These are phyloP conservation scores for Sigmodon hispidus DNA, from an alignment of 2,113 vertebrate species.

Conservation along the genomic window DNA sequence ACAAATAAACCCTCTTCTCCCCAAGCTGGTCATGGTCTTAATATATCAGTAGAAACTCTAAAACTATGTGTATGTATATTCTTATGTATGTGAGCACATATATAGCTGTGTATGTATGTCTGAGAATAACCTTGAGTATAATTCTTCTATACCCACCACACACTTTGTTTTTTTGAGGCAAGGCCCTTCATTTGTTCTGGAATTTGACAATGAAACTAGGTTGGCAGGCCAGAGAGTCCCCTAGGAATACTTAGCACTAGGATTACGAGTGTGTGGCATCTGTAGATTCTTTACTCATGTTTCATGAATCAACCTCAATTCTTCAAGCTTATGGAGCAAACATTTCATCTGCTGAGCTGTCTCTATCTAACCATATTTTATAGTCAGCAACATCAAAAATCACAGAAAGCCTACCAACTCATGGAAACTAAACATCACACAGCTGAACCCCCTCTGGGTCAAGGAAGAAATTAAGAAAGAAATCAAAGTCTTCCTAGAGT, in stretches of 20 bases:
- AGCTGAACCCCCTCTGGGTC: too few relatives aligned
- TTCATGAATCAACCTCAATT: background rate
- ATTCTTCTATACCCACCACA: background rate
- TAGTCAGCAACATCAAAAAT: too few relatives aligned
- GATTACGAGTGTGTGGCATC: background rate
- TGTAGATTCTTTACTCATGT: background rate
- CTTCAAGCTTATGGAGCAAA: background rate
- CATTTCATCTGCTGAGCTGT: background rate
- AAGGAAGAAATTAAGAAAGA: too few relatives aligned
- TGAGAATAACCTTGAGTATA: background rate
- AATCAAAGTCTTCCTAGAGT: too few relatives aligned
- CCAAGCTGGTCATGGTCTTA: background rate
- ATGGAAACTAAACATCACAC: too few relatives aligned
- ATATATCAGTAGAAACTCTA: background rate
- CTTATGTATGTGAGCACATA: background rate
- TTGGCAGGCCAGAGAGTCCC: background rate
- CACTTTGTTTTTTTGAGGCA: background rate
- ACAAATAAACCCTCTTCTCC: background rate
- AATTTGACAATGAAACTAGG: background rate
- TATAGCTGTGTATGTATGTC: background rate
- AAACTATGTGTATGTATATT: background rate
- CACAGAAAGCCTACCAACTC: too few relatives aligned
- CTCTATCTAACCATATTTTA: background rate
- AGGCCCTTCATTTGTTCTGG: too few relatives aligned
- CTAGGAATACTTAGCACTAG: background rate